Base-by-base conservation (phyloP, 2,888 invertebrate species). In the Nemoura dubitans region DNA sequence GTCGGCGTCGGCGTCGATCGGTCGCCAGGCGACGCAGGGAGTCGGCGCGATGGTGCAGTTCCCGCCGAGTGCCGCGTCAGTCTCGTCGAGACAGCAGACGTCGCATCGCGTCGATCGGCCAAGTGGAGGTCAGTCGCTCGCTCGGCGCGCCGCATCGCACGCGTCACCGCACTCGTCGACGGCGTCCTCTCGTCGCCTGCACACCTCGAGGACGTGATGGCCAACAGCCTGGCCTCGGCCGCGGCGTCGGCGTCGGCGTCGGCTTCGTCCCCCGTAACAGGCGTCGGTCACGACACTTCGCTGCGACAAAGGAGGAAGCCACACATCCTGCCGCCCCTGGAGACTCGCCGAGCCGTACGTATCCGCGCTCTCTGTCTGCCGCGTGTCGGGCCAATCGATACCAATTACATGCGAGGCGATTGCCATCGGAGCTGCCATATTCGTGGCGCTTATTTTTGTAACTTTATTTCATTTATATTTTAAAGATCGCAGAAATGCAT, bases 261-360 rank as follows among this genome's bases (percentile, higher is more conserved):
- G 26, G 43, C 82, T n/a, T n/a, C n/a, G 59, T 80, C 86, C 43
- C 83, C 83, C 36, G 21, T 10, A 10, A 3, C 82, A 83, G 26
- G 80, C 84, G n/a, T 76, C 21, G 30, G 36, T 78, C 36, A 81
- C 76, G 86, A 76, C 83, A 82, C 76, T 84, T 77, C 43, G 28
- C 77, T 87, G n/a, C 87, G 86, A 7, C 86, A 87, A 76, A 85
- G 88, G 21, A 88, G 88, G 86, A 88, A 88, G 76, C 88, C 88
- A 0, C 88, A 88, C 77, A 88, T 88, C 86, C 84, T 88, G 59
- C 88, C 88, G 0, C 88, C 88, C 14, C 85, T 88, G 1, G 87
- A 88, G 76, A 87, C 88, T 76, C 85, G 86, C n/a, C 80, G 87
- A 42, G 87, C 83, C 87, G 86, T 87, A 77, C 14, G 59, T 59